A percentile compares a stretch with the other conserved stretches of the same genome.
phyloP scores from a whole-genome alignment of 1,140 invertebrate species.

The Dolichoris vasculosae region DNA sequence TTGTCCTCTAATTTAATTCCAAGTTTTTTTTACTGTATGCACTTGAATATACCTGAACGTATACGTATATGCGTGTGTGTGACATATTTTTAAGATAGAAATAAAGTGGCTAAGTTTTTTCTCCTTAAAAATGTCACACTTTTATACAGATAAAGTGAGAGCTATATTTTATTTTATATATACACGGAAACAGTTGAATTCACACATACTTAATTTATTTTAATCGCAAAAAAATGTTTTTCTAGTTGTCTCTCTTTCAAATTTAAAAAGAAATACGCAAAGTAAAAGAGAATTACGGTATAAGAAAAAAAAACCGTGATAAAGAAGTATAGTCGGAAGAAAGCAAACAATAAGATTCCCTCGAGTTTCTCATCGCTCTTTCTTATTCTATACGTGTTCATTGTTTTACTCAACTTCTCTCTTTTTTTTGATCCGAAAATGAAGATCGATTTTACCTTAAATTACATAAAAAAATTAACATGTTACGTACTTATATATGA shows the following conservation, averaged over 20 bases:
- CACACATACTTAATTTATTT: conserved; percentile 28
- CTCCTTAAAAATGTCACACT: neutral
- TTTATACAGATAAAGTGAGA: neutral
- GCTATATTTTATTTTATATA: too few species aligned
- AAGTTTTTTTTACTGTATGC: neutral
- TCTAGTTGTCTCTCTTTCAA: neutral
- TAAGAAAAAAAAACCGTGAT: neutral
- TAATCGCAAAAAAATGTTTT: neutral
- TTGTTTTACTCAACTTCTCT: neutral
- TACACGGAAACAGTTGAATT: too few species aligned
- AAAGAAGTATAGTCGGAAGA: conserved; percentile 6
- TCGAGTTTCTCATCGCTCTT: conserved; percentile 5
- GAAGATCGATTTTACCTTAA: neutral
- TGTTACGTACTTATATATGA: too few species aligned
- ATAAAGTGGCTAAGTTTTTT: neutral
- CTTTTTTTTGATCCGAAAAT: neutral
- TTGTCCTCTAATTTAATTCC: neutral
- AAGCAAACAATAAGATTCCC: conserved; percentile 8
- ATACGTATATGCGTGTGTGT: neutral
- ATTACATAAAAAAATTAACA: conserved; percentile 11
- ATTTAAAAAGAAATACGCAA: neutral
- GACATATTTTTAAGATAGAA: neutral
- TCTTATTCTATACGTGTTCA: neutral
- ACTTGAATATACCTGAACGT: neutral
- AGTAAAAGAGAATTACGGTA: neutral